Conservation (phyloP, 2,888 invertebrate species). For the Melanargia galathea region DNA sequence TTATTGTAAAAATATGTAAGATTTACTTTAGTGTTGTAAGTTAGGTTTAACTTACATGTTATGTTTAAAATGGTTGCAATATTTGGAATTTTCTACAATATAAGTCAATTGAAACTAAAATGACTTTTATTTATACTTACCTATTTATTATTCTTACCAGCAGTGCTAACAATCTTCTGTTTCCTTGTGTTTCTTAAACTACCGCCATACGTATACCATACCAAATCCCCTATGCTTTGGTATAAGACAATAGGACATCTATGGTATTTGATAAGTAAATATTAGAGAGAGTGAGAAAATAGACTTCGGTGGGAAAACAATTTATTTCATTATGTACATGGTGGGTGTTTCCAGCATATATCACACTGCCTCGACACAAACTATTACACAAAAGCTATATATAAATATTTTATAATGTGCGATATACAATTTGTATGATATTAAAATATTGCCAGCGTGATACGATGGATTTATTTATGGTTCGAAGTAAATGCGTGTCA, state of each 20-base stretch:
- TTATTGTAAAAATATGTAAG: slow-evolving; percentile 39
- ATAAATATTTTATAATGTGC: slow-evolving; percentile 58
- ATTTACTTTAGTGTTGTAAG: slow-evolving; percentile 34
- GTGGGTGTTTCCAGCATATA: slow-evolving; percentile 61
- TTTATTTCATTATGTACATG: slow-evolving; percentile 77
- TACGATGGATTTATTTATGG: slow-evolving; percentile 46
- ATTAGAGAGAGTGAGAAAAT: slow-evolving; percentile 11
- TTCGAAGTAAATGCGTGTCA: slow-evolving; percentile 35
- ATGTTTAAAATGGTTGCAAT: slow-evolving; percentile 39
- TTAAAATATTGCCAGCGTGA: slow-evolving; percentile 59
- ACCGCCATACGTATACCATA: too few species aligned
- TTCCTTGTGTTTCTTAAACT: too few species aligned
- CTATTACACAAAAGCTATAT: slow-evolving; percentile 63
- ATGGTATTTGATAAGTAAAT: not conserved
- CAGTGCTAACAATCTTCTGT: too few species aligned
- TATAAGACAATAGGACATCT: too few species aligned
- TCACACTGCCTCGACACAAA: slow-evolving; percentile 54
- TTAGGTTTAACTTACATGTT: slow-evolving; percentile 25
- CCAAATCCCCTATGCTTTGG: too few species aligned
- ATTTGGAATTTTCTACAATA: slow-evolving; percentile 42
- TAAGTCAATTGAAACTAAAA: slow-evolving; percentile 42
- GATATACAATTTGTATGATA: slow-evolving; percentile 58
- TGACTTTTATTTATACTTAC: not conserved
- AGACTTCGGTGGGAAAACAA: slow-evolving; percentile 69
- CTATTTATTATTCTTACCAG: not conserved